Percentiles rank a stretch among this genome's conserved stretches.
These are phyloP conservation scores for Zaprionus tsacasi DNA, from an alignment of 1,140 invertebrate genomes.

Conservation along the genomic window DNA sequence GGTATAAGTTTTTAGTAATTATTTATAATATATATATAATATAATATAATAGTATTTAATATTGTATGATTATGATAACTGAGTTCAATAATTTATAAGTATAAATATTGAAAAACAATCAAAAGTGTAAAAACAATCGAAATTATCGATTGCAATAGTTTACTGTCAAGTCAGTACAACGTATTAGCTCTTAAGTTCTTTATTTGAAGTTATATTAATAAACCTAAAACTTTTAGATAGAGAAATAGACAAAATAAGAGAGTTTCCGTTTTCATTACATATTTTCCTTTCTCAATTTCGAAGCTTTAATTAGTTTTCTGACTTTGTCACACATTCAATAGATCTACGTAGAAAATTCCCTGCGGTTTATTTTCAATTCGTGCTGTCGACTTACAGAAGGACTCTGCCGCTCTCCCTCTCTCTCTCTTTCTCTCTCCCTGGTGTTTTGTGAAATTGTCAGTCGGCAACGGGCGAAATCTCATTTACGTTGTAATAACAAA, in stretches of 20 bases:
- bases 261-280: not conserved
- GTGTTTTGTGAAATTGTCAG: constrained; percentile 18
- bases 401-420: not conserved
- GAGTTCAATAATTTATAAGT: no score
- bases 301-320: not conserved
- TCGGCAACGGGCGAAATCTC: constrained; percentile 44
- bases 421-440: not conserved
- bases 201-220: no score
- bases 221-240: no score
- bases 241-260: not conserved
- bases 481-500: constrained; percentile 74
- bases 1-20: no score
- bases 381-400: not conserved
- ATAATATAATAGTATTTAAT: no score
- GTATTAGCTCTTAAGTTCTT: no score
- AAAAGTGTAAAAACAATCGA: no score
- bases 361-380: not conserved
- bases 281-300: not conserved
- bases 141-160: no score
- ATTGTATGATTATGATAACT: no score
- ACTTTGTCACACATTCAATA: not conserved
- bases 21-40: no score
- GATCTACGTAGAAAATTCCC: constrained; percentile 10
- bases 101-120: no score
- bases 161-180: no score